A percentile compares a stretch with the other conserved stretches of the same genome.
These are phyloP conservation scores for Corythoichthys intestinalis DNA, from an alignment of 2,113 vertebrate genomes.

Conservation along the genomic window DNA sequence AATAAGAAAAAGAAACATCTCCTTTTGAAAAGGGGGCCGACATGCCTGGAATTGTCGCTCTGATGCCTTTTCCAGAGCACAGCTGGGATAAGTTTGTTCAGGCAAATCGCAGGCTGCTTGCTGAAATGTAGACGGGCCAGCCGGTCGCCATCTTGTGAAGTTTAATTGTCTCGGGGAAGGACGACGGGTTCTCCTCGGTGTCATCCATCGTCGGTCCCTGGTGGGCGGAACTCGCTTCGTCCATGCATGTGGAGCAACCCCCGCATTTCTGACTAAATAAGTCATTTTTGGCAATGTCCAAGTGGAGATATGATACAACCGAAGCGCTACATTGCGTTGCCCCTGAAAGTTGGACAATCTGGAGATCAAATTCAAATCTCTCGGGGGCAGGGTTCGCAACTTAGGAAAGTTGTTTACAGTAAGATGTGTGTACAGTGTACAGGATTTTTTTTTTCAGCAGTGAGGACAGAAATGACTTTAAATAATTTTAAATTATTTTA, in stretches of 20 bases:
- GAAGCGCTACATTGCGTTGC: background rate
- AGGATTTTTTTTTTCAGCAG: too few relatives aligned
- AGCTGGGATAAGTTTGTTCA: conserved; percentile 8
- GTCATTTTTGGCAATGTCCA: background rate
- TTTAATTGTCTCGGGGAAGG: background rate
- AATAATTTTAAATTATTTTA: too few relatives aligned
- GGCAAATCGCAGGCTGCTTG: background rate
- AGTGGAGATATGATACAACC: background rate
- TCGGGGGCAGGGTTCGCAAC: background rate
- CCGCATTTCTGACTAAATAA: conserved; percentile 1
- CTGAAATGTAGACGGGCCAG: background rate
- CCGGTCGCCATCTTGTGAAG: background rate
- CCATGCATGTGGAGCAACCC: background rate
- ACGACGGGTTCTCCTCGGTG: background rate
- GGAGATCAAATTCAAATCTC: conserved; percentile 1
- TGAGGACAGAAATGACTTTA: too few relatives aligned
- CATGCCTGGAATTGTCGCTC: conserved; percentile 6
- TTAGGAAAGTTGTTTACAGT: too few relatives aligned
- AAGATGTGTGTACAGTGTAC: too few relatives aligned
- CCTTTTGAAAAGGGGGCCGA: background rate
- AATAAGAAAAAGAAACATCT: conserved; percentile 1
- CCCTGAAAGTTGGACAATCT: background rate
- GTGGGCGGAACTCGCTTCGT: background rate
- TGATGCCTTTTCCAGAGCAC: conserved; percentile 8
- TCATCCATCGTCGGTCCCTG: background rate